Evolutionary conservation across 2,888 invertebrate genomes (phyloP).

Genomic region (Poecilobothrus nobilitatus): DNA sequence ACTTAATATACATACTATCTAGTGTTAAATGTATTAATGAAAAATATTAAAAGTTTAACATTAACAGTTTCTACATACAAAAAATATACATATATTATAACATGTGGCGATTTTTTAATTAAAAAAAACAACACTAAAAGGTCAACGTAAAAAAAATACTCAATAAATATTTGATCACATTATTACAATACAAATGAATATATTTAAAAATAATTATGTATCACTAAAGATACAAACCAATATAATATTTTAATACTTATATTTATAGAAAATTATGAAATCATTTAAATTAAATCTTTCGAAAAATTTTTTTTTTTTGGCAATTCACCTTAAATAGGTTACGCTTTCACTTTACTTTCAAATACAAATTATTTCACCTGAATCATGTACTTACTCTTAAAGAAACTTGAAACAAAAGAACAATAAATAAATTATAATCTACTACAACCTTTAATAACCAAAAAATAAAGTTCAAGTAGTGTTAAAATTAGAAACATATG

Average conservation of each 20-base stretch:
- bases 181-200: background rate
- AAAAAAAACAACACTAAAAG: background rate
- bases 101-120: background rate
- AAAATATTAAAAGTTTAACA: no score
- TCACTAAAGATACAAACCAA: no score
- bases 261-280: no score
- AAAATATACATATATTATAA: background rate
- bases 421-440: background rate
- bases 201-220: no score
- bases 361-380: background rate
- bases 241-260: no score
- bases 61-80: no score
- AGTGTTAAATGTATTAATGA: no score
- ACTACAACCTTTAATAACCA: background rate
- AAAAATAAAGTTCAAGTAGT: no score
- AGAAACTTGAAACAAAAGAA: background rate
- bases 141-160: no score
- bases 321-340: background rate
- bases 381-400: background rate
- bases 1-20: no score
- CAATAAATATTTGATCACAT: background rate
- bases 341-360: constrained; percentile 1
- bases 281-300: no score
- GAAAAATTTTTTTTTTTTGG: background rate
- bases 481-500: no score